Conservation (phyloP, 2,888 invertebrate genomes). For the Agapetus fuscipes region DNA sequence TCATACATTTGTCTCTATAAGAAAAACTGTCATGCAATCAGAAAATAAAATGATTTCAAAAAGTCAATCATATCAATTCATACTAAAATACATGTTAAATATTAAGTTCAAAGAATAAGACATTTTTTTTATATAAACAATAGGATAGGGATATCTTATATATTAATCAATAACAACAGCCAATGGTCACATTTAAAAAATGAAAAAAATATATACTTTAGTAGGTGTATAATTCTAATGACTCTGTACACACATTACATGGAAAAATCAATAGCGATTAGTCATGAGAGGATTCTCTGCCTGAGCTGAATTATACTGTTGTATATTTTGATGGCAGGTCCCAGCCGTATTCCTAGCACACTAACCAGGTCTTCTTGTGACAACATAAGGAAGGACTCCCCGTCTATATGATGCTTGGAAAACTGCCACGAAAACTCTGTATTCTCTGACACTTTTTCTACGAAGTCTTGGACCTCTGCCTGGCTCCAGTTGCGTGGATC, state of each 20-base stretch:
- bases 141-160: too few species aligned
- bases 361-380: slow-evolving; percentile 73
- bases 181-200: too few species aligned
- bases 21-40: too few species aligned
- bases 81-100: too few species aligned
- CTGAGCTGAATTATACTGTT: slow-evolving; percentile 54
- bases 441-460: slow-evolving; percentile 27
- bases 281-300: slow-evolving; percentile 27
- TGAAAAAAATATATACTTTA: background rate
- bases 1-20: too few species aligned
- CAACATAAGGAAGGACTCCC: slow-evolving; percentile 71
- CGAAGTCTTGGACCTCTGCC: slow-evolving; percentile 29
- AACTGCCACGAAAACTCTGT: slow-evolving; percentile 14
- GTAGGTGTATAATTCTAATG: background rate
- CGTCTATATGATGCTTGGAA: slow-evolving; percentile 56
- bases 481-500: slow-evolving; percentile 26
- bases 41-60: too few species aligned
- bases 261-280: slow-evolving; percentile 8
- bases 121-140: too few species aligned
- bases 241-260: background rate
- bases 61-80: too few species aligned
- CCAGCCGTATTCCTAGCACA: slow-evolving; percentile 66
- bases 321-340: slow-evolving; percentile 76
- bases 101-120: too few species aligned
- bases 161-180: too few species aligned